Percentiles rank a stretch among this genome's conserved stretches.
These are phyloP conservation scores for Trachelus iudaicus DNA, from an alignment of 2,888 invertebrate species.

Conservation along the genomic window DNA sequence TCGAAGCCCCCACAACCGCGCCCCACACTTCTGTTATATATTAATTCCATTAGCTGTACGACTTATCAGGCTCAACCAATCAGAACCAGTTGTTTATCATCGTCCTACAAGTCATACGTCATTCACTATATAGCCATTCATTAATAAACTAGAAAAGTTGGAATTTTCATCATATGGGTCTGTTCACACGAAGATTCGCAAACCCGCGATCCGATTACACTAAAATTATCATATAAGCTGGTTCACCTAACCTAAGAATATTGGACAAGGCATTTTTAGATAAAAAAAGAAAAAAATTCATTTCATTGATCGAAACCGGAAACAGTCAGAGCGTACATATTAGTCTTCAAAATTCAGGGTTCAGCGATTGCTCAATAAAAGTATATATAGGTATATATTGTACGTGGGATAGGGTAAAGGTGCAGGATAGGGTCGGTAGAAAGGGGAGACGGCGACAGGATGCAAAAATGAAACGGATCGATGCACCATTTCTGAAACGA, in stretches of 20 bases:
- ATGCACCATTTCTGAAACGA: constrained; percentile 25
- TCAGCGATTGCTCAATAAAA: not conserved
- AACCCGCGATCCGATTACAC: too few species aligned
- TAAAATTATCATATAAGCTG: too few species aligned
- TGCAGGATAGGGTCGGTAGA: not conserved
- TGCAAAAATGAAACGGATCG: constrained; percentile 45
- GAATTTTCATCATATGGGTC: not conserved
- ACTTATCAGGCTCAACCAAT: constrained; percentile 35
- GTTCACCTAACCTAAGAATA: too few species aligned
- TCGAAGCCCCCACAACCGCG: not conserved
- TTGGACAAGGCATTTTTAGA: not conserved
- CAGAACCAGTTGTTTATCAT: constrained; percentile 31
- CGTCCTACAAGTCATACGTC: too few species aligned
- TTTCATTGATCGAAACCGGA: not conserved
- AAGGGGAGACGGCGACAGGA: constrained; percentile 10
- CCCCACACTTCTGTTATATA: constrained; percentile 21
- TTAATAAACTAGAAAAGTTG: not conserved
- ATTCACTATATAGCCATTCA: not conserved
- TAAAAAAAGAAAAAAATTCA: not conserved
- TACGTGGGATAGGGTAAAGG: not conserved
- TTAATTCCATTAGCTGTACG: constrained; percentile 38
- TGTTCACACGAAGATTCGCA: not conserved
- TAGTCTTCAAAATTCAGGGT: too few species aligned
- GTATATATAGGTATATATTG: not conserved
- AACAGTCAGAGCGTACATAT: too few species aligned